Evolutionary conservation across 2,888 invertebrate species (phyloP).

Genomic region (Heliconius erato): DNA sequence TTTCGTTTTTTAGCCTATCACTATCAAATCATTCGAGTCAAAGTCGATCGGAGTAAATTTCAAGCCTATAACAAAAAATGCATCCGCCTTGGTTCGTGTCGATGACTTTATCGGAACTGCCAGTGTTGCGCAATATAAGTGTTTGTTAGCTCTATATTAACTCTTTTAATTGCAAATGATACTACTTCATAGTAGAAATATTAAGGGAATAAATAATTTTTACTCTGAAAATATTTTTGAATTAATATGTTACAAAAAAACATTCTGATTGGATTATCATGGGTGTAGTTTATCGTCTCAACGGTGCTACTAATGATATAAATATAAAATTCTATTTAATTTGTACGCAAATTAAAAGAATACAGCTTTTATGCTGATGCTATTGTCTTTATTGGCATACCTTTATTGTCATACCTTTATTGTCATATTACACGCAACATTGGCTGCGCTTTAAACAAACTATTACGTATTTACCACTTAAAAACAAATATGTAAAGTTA

Average conservation of each 20-base stretch:
- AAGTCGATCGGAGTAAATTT: neutral
- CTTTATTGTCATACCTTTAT: neutral
- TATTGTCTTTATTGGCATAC: neutral
- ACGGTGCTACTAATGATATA: neutral
- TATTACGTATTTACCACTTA: neutral
- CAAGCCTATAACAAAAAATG: slow-evolving; percentile 28
- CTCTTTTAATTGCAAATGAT: neutral
- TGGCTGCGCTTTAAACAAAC: neutral
- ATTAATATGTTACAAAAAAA: neutral
- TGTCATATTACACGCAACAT: neutral
- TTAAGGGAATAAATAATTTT: neutral
- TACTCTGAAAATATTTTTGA: too few species aligned
- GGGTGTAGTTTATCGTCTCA: neutral
- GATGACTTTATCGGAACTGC: slow-evolving; percentile 29
- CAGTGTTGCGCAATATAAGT: slow-evolving; percentile 29
- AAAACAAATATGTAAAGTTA: neutral
- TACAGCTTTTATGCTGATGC: neutral
- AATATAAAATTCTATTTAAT: neutral
- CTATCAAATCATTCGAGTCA: neutral
- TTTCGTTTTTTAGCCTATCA: neutral
- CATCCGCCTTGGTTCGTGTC: slow-evolving; percentile 33
- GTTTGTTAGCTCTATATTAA: neutral
- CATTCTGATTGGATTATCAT: neutral
- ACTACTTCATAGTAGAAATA: neutral
- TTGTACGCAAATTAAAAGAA: neutral